Percentiles rank a stretch among this genome's conserved stretches.
These are phyloP conservation scores for Montipora foliosa DNA, from an alignment of 64 coral and sea anemone genomes.

Conservation along the genomic window DNA sequence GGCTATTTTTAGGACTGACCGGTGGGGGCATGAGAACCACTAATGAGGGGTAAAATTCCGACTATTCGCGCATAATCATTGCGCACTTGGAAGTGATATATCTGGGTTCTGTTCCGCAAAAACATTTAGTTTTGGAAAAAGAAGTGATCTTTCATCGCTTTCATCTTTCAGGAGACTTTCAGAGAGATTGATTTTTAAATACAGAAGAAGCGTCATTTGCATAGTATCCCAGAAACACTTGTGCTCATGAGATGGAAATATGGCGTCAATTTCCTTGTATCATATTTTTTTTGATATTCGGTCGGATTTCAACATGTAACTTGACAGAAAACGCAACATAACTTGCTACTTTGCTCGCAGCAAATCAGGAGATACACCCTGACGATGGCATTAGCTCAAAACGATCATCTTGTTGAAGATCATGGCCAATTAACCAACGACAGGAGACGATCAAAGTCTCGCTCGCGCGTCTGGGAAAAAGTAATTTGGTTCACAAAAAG, in stretches of 20 bases:
- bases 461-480: conserved; percentile 94
- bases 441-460: conserved; percentile 64
- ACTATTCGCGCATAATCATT: neutral
- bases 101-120: neutral
- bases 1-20: conserved; percentile 84
- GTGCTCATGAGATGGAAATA: conserved; percentile 1
- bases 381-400: conserved; percentile 10
- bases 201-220: neutral
- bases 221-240: conserved; percentile 28
- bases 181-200: neutral
- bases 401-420: conserved; percentile 25
- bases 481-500: conserved; percentile 91
- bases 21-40: conserved; percentile 24
- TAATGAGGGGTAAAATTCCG: neutral
- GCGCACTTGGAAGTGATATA: neutral
- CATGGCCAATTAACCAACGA: neutral
- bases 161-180: neutral
- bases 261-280: neutral
- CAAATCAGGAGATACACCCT: neutral
- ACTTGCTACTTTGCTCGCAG: neutral
- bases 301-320: neutral
- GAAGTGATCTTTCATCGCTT: neutral
- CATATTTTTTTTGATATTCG: neutral
- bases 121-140: neutral
- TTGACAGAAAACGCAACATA: neutral